phyloP scores from a whole-genome alignment of 2,113 vertebrate species.

The Ibidorhyncha struthersii region DNA sequence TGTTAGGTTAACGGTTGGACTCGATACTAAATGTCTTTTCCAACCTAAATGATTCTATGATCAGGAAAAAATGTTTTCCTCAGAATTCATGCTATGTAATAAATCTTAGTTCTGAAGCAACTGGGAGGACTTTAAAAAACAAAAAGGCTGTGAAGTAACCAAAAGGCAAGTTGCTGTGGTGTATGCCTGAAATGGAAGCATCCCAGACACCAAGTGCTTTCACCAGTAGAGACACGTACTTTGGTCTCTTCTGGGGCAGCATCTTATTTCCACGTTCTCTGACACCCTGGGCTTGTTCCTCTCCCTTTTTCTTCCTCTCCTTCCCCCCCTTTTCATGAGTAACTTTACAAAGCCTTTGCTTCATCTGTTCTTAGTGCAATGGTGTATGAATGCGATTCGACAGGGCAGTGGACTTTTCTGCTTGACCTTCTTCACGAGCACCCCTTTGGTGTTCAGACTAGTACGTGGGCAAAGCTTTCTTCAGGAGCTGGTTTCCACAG shows the following conservation, averaged over 20 bases:
- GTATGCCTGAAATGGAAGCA: fast-evolving
- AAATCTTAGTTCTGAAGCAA: background rate
- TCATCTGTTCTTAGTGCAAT: background rate
- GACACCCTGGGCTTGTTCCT: background rate
- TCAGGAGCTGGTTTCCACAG: background rate
- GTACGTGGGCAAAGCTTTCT: background rate
- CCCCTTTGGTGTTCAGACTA: background rate
- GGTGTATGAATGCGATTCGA: background rate
- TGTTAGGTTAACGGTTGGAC: background rate
- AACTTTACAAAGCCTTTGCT: background rate
- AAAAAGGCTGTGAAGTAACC: background rate
- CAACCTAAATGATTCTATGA: background rate
- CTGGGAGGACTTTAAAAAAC: background rate
- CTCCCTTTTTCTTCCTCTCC: background rate
- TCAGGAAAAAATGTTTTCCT: background rate
- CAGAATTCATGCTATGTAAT: background rate
- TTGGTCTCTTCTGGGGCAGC: background rate
- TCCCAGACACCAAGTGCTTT: background rate
- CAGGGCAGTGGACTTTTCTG: background rate
- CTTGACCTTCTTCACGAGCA: background rate
- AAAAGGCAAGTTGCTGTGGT: background rate
- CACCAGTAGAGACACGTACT: fast-evolving
- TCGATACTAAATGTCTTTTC: background rate
- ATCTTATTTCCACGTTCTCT: background rate
- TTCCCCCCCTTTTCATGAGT: background rate